Evolutionary conservation across 2,797 vertebrate genomes (phyloP), one percentile per base, ranked within the genome.

Genomic region (Semotilus atromaculatus): DNA sequence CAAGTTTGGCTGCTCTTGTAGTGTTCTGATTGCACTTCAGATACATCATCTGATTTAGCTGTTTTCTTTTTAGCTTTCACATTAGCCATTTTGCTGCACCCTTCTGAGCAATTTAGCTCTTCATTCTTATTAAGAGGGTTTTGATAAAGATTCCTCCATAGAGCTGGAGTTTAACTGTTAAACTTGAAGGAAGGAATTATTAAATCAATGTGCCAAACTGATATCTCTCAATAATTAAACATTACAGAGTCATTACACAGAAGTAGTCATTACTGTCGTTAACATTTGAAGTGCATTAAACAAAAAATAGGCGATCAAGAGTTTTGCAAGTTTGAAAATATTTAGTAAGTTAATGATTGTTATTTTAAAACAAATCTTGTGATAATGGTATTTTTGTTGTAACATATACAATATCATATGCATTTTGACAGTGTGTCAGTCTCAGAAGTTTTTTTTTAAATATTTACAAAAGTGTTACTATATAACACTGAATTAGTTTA

Each of bases 131-230:
- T 79, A 55, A 86, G n/a, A 60, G 23, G 19, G 31, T 8, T 77
- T 87, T 51, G 62, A 64, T 87, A 67, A 83, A 85, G 18, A 84
- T 66, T 78, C n/a, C 34, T 78, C 48, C 19, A 60, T 81, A 84
- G 62, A 79, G 53, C 14, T 85, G 51, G 73, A 23, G 43, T 58
- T 31, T 40, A 70, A 43, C 79, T 18, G 10, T 74, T 84, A 62
- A 82, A 55, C 40, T 82, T 82, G 67, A 67, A 70, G 34, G 43
- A 72, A 73, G 74, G 48, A n/a, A 23, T 81, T 83, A 80, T 85
- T 81, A 76, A 89, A 73, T 78, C 40, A 72, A 62, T 53, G 64
- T 53, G 71, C 66, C 72, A 62, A 81, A 43, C 60, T 78, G 60
- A 51, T 82, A 51, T 11, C 36, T 64, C 45, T 58, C 38, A 78